Evolutionary conservation across 1,140 invertebrate genomes (phyloP), one percentile per base, ranked within the genome.

Genomic region (Lepidurus packardi): DNA sequence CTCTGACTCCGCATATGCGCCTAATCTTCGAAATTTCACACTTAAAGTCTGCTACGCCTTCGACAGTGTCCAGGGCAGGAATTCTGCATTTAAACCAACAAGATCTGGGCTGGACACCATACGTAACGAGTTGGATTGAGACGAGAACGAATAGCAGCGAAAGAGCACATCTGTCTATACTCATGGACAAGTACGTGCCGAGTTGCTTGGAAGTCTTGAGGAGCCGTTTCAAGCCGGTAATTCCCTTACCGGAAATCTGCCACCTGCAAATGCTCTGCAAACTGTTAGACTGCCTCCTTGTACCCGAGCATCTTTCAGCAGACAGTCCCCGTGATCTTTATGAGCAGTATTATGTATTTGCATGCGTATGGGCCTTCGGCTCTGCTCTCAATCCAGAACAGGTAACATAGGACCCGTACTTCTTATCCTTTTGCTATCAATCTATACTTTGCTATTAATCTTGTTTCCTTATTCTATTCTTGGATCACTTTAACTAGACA

Each of bases 51-150:
- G 97, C 96, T 1, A 98, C 96, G 7, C 97, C 96, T 41, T 96
- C 97, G n/a, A 98, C 97, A 10, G 97, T 98, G 16, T 98, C 96
- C 5, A 87, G 96, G 83, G 96, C 96, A 80, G 97, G 96, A 73
- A 96, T 96, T 82, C 85, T 96, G 43, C 96, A 96, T 82, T 93
- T 96, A 13, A 96, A 98, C 86, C 91, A 95, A 9, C 93, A 95
- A 84, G 96, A 98, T 87, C 89, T 98, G 73, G 96, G 96, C 34
- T 98, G 96, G 96, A 97, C 97, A 88, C 95, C 96, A 88, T 97
- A 90, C 85, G 95, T 98, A 0, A 94, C 94, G 34, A 96, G 94
- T 85, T 98, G 96, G 96, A 92, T 98, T 77, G 96, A 98, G 87
- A 94, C 90, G 3, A 87, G 96, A 81, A 75, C 75, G 5, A 85